Evolutionary conservation across 2,113 vertebrate genomes (phyloP).

Genomic region (Calidris pygmaea): DNA sequence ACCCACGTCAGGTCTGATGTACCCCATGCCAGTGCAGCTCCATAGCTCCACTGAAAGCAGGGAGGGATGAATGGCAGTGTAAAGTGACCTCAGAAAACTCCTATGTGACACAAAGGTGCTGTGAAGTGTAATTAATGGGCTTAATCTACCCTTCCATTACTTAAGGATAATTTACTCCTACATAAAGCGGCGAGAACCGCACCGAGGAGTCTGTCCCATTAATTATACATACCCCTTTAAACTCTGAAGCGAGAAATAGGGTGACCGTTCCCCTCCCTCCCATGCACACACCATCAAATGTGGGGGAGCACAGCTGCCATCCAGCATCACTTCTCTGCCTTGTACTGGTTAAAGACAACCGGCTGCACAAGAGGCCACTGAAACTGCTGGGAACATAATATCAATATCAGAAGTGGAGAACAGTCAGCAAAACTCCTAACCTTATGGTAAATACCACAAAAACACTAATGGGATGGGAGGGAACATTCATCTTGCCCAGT

Average conservation of each 20-base stretch:
- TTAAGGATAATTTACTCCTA: background rate
- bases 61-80: background rate
- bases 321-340: background rate
- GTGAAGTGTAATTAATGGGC: background rate
- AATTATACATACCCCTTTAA: background rate
- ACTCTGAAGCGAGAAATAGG: background rate
- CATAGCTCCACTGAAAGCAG: background rate
- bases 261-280: background rate
- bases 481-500: accelerated
- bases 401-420: background rate
- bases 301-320: background rate
- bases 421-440: accelerated
- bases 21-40: background rate
- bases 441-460: background rate
- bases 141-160: background rate
- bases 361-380: background rate
- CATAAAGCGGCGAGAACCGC: background rate
- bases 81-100: background rate
- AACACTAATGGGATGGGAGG: background rate
- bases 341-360: background rate
- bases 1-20: background rate
- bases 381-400: accelerated
- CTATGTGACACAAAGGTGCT: background rate
- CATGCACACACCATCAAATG: background rate
- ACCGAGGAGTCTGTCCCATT: background rate